Percentiles rank a stretch among this genome's conserved stretches.
phyloP scores from a whole-genome alignment of 2,888 invertebrate genomes.

The Chirona hameri region DNA sequence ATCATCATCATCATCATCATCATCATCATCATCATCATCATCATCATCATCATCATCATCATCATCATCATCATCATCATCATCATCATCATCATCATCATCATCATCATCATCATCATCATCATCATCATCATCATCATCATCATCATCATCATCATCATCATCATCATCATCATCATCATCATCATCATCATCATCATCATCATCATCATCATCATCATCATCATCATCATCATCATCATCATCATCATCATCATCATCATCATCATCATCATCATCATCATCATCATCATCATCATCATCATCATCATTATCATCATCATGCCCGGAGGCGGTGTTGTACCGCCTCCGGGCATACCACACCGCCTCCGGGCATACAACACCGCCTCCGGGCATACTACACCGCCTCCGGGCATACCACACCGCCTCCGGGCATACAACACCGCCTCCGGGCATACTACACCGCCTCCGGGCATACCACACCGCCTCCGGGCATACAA shows the following conservation, averaged over 20 bases:
- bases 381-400: no score
- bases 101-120: constrained; percentile 22
- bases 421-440: no score
- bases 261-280: constrained; percentile 22
- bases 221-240: constrained; percentile 22
- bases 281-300: constrained; percentile 22
- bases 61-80: constrained; percentile 22
- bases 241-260: constrained; percentile 22
- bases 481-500: no score
- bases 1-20: no score
- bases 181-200: constrained; percentile 22
- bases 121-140: constrained; percentile 22
- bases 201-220: no score
- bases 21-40: constrained; percentile 22
- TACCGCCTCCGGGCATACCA: no score
- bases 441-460: no score
- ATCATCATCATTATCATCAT: constrained; percentile 22
- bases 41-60: constrained; percentile 22
- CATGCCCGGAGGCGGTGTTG: background rate
- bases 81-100: constrained; percentile 22
- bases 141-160: constrained; percentile 22
- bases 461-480: no score
- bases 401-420: no score
- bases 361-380: no score
- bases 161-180: constrained; percentile 22